These are phyloP conservation scores for Eulithis prunata DNA, from an alignment of 2,888 invertebrate species.

Conservation along the genomic window DNA sequence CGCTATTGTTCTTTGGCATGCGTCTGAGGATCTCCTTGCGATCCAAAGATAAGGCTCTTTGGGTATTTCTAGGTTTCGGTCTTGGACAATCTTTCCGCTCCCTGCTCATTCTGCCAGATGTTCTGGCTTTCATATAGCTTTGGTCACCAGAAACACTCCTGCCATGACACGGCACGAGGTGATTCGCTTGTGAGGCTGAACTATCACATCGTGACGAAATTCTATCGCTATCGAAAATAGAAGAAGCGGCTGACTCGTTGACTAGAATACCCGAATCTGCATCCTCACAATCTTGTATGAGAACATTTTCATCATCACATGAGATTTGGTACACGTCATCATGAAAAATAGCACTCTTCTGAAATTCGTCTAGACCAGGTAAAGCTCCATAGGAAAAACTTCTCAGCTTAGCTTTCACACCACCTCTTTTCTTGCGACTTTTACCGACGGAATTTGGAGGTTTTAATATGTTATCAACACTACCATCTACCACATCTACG, in stretches of 20 bases:
- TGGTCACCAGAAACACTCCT: slow-evolving; percentile 81
- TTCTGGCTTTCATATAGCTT: slow-evolving; percentile 66
- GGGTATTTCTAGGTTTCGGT: slow-evolving; percentile 69
- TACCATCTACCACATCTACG: slow-evolving; percentile 56
- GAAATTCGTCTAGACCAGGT: slow-evolving; percentile 89
- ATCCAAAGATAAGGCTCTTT: slow-evolving; percentile 83
- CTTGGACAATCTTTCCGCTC: slow-evolving; percentile 68
- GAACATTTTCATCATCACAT: slow-evolving; percentile 81
- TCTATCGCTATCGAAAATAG: slow-evolving; percentile 85
- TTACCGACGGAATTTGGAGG: slow-evolving; percentile 60
- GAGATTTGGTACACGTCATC: slow-evolving; percentile 82
- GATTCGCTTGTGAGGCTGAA: slow-evolving; percentile 75
- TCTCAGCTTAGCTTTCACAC: slow-evolving; percentile 83
- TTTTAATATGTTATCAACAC: slow-evolving; percentile 65
- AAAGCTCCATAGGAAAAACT: slow-evolving; percentile 91
- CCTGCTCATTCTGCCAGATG: slow-evolving; percentile 73
- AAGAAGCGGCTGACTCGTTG: slow-evolving; percentile 88
- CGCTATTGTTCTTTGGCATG: slow-evolving; percentile 72
- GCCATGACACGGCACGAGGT: slow-evolving; percentile 70
- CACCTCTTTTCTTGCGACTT: slow-evolving; percentile 72
- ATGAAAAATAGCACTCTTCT: slow-evolving; percentile 86
- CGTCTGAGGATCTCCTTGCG: slow-evolving; percentile 81
- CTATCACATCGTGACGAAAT: slow-evolving; percentile 82
- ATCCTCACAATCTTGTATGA: slow-evolving; percentile 87
- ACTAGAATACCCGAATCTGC: slow-evolving; percentile 91